Base-by-base conservation (phyloP, 2,113 vertebrate genomes). In the Daubentonia madagascariensis region DNA sequence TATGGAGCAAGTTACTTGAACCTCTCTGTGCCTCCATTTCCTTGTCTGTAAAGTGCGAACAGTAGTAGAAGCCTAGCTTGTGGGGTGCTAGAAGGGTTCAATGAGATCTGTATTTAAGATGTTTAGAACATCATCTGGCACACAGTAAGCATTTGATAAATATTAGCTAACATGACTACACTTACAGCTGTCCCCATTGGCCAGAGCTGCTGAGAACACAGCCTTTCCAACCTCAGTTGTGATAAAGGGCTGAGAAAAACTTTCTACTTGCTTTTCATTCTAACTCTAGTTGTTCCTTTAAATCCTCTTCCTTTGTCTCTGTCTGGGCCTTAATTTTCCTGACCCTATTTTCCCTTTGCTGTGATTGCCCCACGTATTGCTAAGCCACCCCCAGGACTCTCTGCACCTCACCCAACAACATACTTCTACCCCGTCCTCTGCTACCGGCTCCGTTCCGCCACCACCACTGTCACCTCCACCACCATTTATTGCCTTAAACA, bases 61-160 rank as follows among this genome's bases (percentile, higher is more conserved):
- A n/a, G 48, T 32, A 67, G 40, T 10, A 83, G 59, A 73, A 54
- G 4, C n/a, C 23, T 35, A 67, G 40, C n/a, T 85, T 70, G 67
- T 78, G 68, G 72, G 5, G 48, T 88, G 57, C 52, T 78, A 3
- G 1, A 79, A 97, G 32, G 30, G 37, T 45, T 92, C 32, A 73
- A 50, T 32, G 11, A 94, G 85, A 54, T 85, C 63, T 75, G 30
- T 67, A 52, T 32, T 50, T 45, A 84, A 83, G 30, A 52, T 79
- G 14, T 40, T 90, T 90, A 17, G 4, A 48, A 50, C 43, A 59
- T 32, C 63, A 32, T 63, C 54, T 61, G 37, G 50, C 23, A 35
- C 32, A 28, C 43, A 75, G 48, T 35, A 75, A 67, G 8, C 3
- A 9, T 75, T 80, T 18, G 73, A 37, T 54, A 81, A 78, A 86